Base-by-base conservation (phyloP, 2,888 invertebrate species). In the Morpho helenor region DNA sequence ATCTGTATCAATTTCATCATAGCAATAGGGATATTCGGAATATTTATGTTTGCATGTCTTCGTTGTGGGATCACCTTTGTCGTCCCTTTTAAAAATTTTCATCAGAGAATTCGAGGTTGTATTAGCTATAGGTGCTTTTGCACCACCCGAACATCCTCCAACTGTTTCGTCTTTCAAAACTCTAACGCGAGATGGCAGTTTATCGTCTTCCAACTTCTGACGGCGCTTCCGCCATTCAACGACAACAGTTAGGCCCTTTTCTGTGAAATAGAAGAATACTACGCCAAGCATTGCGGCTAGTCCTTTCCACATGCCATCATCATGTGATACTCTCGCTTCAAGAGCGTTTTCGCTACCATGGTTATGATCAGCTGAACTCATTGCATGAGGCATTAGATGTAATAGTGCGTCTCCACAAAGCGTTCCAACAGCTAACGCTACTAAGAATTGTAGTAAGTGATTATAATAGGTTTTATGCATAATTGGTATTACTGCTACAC, bases 351-450 rank as follows among this genome's bases (percentile, higher is more conserved):
- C 66, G 3, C 71, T 61, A 3, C 59, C 70, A 8, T 82, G 77
- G 1, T 71, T 71, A 8, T 83, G 79, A 7, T 74, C 74, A 2
- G 72, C 62, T 0, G 91, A 84, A 46, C 82, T 80, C 89, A 91
- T 94, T 60, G 96, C 97, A 77, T 97, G 97, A 22, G 98, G 98
- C 79, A 98, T 91, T 40, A 98, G 92, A 91, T 98, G 98, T 60
- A 98, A 87, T 49, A 98, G 86, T 0, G 98, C 98, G 85, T 98
- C 98, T 0, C 98, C 98, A 49, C 96, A 95, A 59, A 98, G 87
- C 0, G 97, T 97, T 0, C 98, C 98, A 42, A 98, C 96, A 10
- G 98, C 98, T 66, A 98, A 88, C 0, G 98, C 97, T 3, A 98
- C 97, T 63, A 98, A 91, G 82, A 97, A 98, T 82, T 98, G 98